These are phyloP conservation scores for Felis catus DNA, from an alignment of 2,113 vertebrate species.

Conservation along the genomic window DNA sequence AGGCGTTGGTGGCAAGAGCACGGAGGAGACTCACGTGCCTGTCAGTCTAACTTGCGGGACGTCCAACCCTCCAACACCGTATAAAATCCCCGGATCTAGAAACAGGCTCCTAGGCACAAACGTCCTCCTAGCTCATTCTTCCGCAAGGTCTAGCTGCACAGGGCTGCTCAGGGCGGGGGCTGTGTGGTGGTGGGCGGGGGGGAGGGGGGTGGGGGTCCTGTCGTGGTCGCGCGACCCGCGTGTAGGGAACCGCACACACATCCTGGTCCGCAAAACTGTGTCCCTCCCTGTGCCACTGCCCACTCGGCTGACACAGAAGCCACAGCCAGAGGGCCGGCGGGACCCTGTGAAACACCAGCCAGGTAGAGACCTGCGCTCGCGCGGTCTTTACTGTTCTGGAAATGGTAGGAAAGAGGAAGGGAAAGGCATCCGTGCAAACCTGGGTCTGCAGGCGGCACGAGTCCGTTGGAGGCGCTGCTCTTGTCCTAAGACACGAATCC, in stretches of 20 bases:
- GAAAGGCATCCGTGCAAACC: rapidly evolving
- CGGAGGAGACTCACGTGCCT: neutral
- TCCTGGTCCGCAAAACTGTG: no score
- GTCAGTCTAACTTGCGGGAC: rapidly evolving
- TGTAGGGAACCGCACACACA: rapidly evolving
- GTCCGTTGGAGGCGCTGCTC: rapidly evolving
- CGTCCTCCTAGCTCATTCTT: neutral
- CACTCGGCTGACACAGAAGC: neutral
- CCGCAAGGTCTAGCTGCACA: neutral
- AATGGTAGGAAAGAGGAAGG: neutral
- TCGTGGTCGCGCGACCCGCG: rapidly evolving
- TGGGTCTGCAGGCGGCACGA: neutral
- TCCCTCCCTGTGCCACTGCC: rapidly evolving
- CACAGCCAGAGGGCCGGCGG: neutral
- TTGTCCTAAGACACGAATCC: neutral
- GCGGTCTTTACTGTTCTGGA: neutral
- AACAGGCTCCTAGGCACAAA: neutral
- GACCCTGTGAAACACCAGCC: rapidly evolving
- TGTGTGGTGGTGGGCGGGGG: neutral
- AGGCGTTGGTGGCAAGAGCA: neutral
- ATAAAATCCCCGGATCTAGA: neutral
- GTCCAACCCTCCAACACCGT: rapidly evolving
- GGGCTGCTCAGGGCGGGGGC: neutral
- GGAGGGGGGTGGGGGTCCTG: neutral
- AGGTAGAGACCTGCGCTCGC: rapidly evolving